phyloP scores from a whole-genome alignment of 2,888 invertebrate genomes.

The Liopterus haemorrhoidalis region DNA sequence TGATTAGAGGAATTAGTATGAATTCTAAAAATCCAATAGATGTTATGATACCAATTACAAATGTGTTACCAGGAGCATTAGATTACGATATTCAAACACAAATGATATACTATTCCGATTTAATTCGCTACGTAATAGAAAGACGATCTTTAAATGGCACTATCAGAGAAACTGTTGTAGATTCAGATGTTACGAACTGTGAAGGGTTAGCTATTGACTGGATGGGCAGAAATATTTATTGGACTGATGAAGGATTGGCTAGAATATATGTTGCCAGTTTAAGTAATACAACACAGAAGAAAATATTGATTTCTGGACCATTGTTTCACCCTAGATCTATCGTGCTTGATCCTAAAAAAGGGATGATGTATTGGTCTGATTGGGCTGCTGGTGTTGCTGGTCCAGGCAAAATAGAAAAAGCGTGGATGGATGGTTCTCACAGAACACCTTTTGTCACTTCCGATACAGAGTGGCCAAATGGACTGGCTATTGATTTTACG shows the following conservation, averaged over 20 bases:
- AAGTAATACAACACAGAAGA: conserved; percentile 50
- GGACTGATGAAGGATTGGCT: conserved; percentile 70
- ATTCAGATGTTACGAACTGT: conserved; percentile 56
- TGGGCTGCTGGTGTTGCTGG: conserved; percentile 52
- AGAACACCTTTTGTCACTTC: conserved; percentile 51
- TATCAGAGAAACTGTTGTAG: conserved; percentile 53
- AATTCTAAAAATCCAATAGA: conserved; percentile 44
- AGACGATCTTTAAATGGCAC: conserved; percentile 59
- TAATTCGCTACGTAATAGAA: conserved; percentile 53
- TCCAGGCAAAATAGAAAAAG: conserved; percentile 59
- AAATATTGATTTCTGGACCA: conserved; percentile 53
- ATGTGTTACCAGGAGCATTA: conserved; percentile 59
- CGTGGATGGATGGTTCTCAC: conserved; percentile 69
- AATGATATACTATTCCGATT: conserved; percentile 53
- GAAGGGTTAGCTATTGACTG: conserved; percentile 80
- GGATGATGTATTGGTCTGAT: conserved; percentile 73
- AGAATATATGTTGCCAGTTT: conserved; percentile 64
- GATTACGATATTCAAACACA: conserved; percentile 60
- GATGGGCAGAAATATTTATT: conserved; percentile 76
- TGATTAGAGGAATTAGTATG: conserved; percentile 62
- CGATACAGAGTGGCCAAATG: conserved; percentile 67
- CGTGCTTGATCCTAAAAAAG: conserved; percentile 61
- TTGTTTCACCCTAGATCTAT: conserved; percentile 54
- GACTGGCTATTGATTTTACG: conserved; percentile 60
- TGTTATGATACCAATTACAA: conserved; percentile 63